These are phyloP conservation scores for Gnathonemus echidnorhynchus DNA, from an alignment of 2,113 vertebrate species.

Conservation along the genomic window DNA sequence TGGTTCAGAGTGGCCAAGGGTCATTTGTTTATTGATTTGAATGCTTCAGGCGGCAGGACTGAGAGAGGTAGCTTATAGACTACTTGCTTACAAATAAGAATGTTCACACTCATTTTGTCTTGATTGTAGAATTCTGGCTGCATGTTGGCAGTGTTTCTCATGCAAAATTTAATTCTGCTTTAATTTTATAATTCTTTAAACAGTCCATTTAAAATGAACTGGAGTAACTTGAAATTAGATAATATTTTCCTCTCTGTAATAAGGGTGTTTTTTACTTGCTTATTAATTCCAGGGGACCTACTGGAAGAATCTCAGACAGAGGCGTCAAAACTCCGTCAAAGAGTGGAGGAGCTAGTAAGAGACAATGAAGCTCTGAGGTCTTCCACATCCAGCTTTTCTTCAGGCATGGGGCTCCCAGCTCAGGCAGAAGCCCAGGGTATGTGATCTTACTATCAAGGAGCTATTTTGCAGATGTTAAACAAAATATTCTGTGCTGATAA, in stretches of 20 bases:
- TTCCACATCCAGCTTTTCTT: constrained; percentile 50
- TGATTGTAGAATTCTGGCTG: not conserved
- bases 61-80: not conserved
- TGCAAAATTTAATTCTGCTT: not conserved
- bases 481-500: not conserved
- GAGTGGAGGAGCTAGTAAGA: constrained; percentile 84
- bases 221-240: not conserved
- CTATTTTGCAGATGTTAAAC: not conserved
- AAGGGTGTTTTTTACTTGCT: not conserved
- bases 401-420: constrained; percentile 46
- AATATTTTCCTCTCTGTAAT: not conserved
- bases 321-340: constrained; percentile 78
- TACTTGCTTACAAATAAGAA: not conserved
- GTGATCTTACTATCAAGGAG: constrained; percentile 2
- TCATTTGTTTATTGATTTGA: not conserved
- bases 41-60: not conserved
- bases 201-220: not conserved
- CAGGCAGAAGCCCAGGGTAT: constrained; percentile 56
- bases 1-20: not conserved
- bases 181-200: not conserved
- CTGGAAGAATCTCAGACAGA: constrained; percentile 90
- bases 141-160: not conserved
- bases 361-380: constrained; percentile 77
- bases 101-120: not conserved
- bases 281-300: constrained; percentile 70